Conservation (phyloP, 1,140 invertebrate genomes). For the Temnothorax nylanderi region DNA sequence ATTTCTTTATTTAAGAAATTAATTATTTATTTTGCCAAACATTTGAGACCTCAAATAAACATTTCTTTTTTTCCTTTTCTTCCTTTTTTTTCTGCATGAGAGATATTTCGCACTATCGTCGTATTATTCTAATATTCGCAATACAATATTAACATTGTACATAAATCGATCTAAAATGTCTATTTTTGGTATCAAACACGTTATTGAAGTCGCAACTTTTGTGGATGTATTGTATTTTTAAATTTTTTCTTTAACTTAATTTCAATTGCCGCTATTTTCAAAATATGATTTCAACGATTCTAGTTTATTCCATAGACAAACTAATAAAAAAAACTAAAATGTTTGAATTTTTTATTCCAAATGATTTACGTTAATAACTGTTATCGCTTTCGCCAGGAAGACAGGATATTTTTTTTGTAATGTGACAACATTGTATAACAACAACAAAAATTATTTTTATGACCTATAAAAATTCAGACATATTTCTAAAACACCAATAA, state of each 20-base stretch:
- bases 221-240: background rate
- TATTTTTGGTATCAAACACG: background rate
- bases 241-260: background rate
- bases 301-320: background rate
- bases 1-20: background rate
- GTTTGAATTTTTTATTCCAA: background rate
- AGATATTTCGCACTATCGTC: background rate
- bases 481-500: background rate
- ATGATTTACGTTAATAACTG: background rate
- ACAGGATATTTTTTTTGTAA: background rate
- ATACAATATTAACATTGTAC: background rate
- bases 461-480: background rate
- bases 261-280: background rate
- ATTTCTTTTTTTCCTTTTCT: background rate
- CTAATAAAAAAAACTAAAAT: background rate
- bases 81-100: background rate
- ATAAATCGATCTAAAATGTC: background rate
- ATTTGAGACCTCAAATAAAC: background rate
- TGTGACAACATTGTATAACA: background rate
- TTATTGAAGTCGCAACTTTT: too few species aligned
- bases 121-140: background rate
- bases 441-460: background rate
- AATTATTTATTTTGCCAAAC: background rate
- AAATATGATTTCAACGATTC: background rate
- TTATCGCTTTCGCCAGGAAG: background rate